These are phyloP conservation scores for Charadrius vociferus DNA, from an alignment of 2,113 vertebrate species.

Conservation along the genomic window DNA sequence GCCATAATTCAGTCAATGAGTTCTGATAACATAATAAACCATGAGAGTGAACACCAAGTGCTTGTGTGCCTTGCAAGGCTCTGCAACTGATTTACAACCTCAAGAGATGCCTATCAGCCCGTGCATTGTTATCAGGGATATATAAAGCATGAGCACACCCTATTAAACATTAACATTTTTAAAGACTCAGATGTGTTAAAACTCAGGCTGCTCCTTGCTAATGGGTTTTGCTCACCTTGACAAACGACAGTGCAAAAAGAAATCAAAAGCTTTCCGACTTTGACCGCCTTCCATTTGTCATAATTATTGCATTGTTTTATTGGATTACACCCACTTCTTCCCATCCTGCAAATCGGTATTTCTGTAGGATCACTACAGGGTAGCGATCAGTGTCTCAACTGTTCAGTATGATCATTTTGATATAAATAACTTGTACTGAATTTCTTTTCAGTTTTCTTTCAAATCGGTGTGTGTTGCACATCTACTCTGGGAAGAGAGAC, in stretches of 20 bases:
- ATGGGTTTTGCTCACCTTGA: conserved; percentile 52
- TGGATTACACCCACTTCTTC: background rate
- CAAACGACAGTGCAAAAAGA: background rate
- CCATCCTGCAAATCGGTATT: background rate
- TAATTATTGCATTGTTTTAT: conserved; percentile 8
- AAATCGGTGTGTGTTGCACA: background rate
- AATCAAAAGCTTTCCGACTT: conserved; percentile 36
- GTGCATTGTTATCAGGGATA: background rate
- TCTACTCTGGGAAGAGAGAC: background rate
- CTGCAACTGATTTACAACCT: conserved; percentile 54
- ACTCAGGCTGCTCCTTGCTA: conserved; percentile 25
- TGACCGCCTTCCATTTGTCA: background rate
- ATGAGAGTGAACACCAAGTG: background rate
- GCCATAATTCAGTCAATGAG: conserved; percentile 53
- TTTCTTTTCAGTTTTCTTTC: background rate
- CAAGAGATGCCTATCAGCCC: conserved; percentile 41
- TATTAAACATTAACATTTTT: conserved; percentile 68
- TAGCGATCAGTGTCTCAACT: background rate
- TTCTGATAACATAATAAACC: conserved; percentile 60
- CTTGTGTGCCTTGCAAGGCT: conserved; percentile 3
- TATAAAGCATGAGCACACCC: conserved; percentile 29
- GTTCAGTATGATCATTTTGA: background rate
- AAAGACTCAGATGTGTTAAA: conserved; percentile 57
- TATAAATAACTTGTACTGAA: background rate
- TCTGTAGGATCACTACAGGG: background rate